Percentiles rank a stretch among this genome's conserved stretches.
Evolutionary conservation across 2,888 invertebrate species (phyloP).

Genomic region (Gordius sp.): DNA sequence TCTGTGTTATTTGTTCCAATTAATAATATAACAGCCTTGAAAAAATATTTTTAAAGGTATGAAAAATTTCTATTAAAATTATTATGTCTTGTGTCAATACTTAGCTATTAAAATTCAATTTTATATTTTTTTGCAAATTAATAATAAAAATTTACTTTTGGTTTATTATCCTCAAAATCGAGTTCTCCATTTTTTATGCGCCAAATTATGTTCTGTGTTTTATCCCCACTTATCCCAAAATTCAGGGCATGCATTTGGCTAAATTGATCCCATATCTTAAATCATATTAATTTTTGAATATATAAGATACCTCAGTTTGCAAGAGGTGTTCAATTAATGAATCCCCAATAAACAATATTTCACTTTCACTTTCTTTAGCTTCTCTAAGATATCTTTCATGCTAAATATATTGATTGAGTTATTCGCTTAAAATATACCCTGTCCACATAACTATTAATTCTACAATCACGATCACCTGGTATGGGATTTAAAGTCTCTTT

Average conservation of each 20-base stretch:
- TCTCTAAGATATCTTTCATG: constrained; percentile 58
- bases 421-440: background rate
- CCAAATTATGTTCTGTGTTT: constrained; percentile 65
- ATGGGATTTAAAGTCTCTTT: background rate
- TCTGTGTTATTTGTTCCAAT: constrained; percentile 67
- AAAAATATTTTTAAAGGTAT: constrained; percentile 22
- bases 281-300: background rate
- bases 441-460: background rate
- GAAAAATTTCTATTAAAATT: background rate
- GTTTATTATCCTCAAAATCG: constrained; percentile 44
- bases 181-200: constrained; percentile 61
- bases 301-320: constrained; percentile 38
- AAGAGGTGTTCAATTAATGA: constrained; percentile 54
- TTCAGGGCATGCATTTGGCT: constrained; percentile 68
- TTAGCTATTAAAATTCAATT: background rate
- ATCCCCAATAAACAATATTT: constrained; percentile 68
- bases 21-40: constrained; percentile 52
- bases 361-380: constrained; percentile 62
- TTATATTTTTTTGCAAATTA: background rate
- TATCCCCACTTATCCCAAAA: constrained; percentile 62
- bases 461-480: background rate
- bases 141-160: constrained; percentile 39
- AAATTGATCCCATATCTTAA: constrained; percentile 42
- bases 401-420: constrained; percentile 33
- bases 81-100: too few relatives aligned